phyloP scores from a whole-genome alignment of 1,140 invertebrate genomes.

The Drosophila ficusphila region DNA sequence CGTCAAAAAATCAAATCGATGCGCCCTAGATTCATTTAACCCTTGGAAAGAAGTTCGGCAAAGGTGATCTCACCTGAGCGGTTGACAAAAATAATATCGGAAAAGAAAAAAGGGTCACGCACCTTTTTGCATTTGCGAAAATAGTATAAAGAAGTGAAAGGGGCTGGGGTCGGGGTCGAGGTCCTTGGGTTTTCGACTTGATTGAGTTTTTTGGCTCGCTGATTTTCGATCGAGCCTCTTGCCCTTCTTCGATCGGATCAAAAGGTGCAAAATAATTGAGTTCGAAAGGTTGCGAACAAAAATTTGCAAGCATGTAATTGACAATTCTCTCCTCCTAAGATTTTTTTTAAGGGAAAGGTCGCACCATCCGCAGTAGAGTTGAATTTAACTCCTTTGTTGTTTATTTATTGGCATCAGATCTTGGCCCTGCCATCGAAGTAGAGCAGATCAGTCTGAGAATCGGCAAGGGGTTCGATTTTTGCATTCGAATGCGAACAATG shows the following conservation, averaged over 20 bases:
- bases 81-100: constrained; percentile 64
- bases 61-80: constrained; percentile 73
- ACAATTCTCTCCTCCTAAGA: constrained; percentile 49
- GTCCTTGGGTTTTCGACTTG: constrained; percentile 69
- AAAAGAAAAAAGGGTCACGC: constrained; percentile 63
- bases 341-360: constrained; percentile 18
- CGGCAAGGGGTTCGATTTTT: constrained; percentile 65
- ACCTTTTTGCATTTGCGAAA: constrained; percentile 63
- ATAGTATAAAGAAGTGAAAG: constrained; percentile 10
- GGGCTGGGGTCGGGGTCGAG: constrained; percentile 54
- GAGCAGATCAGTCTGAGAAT: constrained; percentile 46
- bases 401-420: constrained; percentile 75
- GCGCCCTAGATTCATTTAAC: constrained; percentile 21
- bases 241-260: constrained; percentile 68
- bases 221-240: constrained; percentile 33
- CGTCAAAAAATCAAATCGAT: constrained; percentile 71
- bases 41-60: constrained; percentile 54
- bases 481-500: constrained; percentile 66
- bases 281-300: constrained; percentile 60
- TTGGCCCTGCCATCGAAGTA: constrained; percentile 32
- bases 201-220: constrained; percentile 74
- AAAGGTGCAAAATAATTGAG: constrained; percentile 81
- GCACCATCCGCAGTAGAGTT: constrained; percentile 30
- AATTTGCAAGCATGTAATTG: constrained; percentile 84
- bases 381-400: constrained; percentile 80